Percentiles rank a stretch among this genome's conserved stretches.
Evolutionary conservation across 2,888 invertebrate genomes (phyloP).

Genomic region (Acanthosepion pharaonis): DNA sequence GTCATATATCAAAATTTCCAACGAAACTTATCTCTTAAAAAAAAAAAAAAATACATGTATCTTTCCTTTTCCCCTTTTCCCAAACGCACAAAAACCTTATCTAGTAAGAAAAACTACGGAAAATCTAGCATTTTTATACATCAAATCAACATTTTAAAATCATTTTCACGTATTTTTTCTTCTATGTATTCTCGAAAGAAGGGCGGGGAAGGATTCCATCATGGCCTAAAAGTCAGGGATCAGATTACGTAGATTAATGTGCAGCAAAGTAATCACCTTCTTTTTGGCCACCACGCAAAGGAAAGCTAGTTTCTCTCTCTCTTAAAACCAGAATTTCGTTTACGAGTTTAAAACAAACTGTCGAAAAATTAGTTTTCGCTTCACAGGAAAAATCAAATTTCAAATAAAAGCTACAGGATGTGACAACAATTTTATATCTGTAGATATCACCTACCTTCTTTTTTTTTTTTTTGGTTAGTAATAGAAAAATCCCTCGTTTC

Average conservation of each 20-base stretch:
- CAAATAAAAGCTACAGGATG: background rate
- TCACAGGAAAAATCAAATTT: background rate
- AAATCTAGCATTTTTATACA: background rate
- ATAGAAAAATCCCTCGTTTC: constrained; percentile 11
- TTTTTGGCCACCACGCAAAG: background rate
- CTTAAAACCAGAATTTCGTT: too few species aligned
- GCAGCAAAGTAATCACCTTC: background rate
- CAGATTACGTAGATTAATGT: background rate
- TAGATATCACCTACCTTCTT: background rate
- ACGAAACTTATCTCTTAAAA: background rate
- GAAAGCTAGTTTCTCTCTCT: background rate
- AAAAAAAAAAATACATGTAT: background rate
- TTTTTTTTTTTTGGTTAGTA: background rate
- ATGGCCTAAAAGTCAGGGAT: background rate
- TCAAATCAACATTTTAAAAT: background rate
- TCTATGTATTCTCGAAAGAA: background rate
- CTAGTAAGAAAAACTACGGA: background rate
- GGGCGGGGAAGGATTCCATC: background rate
- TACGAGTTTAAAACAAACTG: too few species aligned
- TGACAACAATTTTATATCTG: background rate
- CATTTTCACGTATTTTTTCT: background rate
- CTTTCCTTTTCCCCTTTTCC: too few species aligned
- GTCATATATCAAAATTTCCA: too few species aligned
- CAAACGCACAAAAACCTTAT: background rate
- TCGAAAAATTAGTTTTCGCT: background rate